Base-by-base conservation (phyloP, 2,113 vertebrate genomes). In the Eulemur rufifrons region DNA sequence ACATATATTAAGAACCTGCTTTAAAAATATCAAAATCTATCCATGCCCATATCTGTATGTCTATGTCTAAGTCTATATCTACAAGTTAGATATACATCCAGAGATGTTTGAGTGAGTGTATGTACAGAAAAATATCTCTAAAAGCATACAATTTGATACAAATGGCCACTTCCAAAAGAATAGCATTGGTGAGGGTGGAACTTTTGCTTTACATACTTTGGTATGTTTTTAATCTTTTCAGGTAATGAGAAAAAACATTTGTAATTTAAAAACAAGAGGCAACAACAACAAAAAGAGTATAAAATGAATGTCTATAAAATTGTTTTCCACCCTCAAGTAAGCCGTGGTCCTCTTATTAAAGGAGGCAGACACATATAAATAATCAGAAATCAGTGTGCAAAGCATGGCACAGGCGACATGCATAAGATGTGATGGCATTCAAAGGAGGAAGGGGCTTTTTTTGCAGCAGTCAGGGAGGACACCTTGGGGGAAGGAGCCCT, bases 261-360 rank as follows among this genome's bases (percentile, higher is more conserved):
- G 34, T 59, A 88, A 63, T 87, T 84, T 95, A 69, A 91, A 95
- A 91, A 63, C 10, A 74, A 88, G 29, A 47, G 14, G 23, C 4
- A 39, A 42, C 18, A 76, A 83, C 17, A 77, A 78, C 10, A 59
- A 47, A 87, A 71, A 34, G 12, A 0, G 9, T 66, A 1, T 17
- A n/a, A 2, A 71, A 8, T 42, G 21, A 45, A 7, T 4, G 5
- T 91, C 13, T 64, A 20, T 50, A 42, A 54, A 76, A 29, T 17
- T 61, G 1, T 2, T 61, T n/a, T 47, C 12, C 10, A 5, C 29
- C 32, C 34, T 34, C 1, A 52, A 74, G 37, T 66, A 86, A 78
- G 39, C 37, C 21, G 42, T 0, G 6, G 3, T n/a, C 13, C 14
- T 87, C 7, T 61, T 50, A 27, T 42, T 39, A 12, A 50, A 32